These are phyloP conservation scores for Trichopoda pennipes DNA, from an alignment of 2,888 invertebrate genomes.

Conservation along the genomic window DNA sequence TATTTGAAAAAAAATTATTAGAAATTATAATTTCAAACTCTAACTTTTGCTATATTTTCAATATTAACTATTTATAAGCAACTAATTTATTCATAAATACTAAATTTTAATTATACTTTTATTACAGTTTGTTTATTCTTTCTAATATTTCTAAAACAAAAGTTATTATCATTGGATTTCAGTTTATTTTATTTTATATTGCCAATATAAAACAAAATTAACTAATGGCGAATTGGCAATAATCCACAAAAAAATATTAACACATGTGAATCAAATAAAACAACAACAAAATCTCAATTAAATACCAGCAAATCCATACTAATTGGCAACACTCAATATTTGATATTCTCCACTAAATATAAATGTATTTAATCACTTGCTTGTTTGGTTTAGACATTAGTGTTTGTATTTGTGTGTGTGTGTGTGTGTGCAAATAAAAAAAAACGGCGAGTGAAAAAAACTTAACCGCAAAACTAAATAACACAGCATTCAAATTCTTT, in stretches of 20 bases:
- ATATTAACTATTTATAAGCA: no score
- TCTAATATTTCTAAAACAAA: no score
- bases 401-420: background rate
- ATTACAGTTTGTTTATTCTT: no score
- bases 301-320: slow-evolving; percentile 67
- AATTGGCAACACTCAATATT: slow-evolving; percentile 68
- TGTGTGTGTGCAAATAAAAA: background rate
- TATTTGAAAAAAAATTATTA: no score
- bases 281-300: slow-evolving; percentile 51
- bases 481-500: slow-evolving; percentile 3
- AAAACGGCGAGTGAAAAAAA: background rate
- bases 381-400: background rate
- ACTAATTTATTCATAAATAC: no score
- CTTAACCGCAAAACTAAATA: slow-evolving; percentile 39
- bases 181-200: no score
- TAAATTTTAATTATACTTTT: no score
- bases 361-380: background rate
- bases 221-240: no score
- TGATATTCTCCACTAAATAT: slow-evolving; percentile 15
- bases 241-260: background rate
- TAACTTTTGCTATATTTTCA: no score
- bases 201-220: no score
- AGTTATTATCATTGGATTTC: no score
- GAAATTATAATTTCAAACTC: no score
- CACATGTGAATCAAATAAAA: background rate